Base-by-base conservation (phyloP, 1,140 invertebrate genomes). In the Pseudomyrmex dendroicus region DNA sequence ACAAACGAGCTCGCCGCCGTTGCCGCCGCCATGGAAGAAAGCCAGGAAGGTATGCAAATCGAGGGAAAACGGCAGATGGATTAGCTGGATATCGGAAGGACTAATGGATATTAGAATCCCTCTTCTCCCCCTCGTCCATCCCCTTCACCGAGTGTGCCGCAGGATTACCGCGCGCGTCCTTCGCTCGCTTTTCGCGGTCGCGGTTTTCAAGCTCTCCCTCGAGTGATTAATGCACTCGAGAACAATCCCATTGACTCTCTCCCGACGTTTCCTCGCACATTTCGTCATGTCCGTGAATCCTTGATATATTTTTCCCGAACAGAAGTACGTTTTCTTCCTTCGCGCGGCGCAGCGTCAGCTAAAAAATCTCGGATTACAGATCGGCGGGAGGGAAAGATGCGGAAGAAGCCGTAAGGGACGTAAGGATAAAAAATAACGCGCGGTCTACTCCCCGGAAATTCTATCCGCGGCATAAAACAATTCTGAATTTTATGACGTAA, bases 41-140 rank as follows among this genome's bases (percentile, higher is more conserved):
- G 83, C 86, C 85, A 84, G 82, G 85, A 82, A 87, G 85, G 57
- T 88, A 88, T 88, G 86, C 83, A 88, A 88, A 88, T 88, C 68
- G 76, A 35, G 35, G 68, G 74, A 72, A 88, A 88, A 87, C 83
- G 70, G 78, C 63, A 87, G 76, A 88, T 84, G 83, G 83, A 88
- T 88, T 88, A 88, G 74, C 68, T 72, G 83, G 83, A 87, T 78
- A 85, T 87, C 86, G 74, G 59, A 48, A 67, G 82, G 74, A 84
- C 86, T 88, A 87, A 88, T 88, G 86, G 86, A 88, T 88, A 88
- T 88, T 88, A 88, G 82, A 84, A 84, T 87, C 59, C 66, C 44
- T 0, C 35, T 7, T 5, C 35, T 35, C 5, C 35, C 35, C 35
- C 25, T 2, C 20, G 20, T 20, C 20, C 20, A 20, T 25, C 25